Conservation (phyloP, 1,140 invertebrate species). For the Episyrphus balteatus region DNA sequence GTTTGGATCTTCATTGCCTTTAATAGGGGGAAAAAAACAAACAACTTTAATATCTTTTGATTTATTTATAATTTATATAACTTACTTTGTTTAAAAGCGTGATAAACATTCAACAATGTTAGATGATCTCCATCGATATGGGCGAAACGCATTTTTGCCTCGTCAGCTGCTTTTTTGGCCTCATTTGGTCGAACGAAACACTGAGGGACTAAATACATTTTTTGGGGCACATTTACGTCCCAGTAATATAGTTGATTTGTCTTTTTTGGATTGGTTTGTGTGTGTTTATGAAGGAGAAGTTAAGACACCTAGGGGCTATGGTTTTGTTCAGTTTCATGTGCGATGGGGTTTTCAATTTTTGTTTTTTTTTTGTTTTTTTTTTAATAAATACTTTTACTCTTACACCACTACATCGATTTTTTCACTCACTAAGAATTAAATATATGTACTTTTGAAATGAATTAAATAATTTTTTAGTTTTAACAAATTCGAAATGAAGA, state of each 20-base stretch:
- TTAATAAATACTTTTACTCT: not conserved
- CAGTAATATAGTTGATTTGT: slow-evolving; percentile 43
- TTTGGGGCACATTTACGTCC: slow-evolving; percentile 40
- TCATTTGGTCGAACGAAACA: slow-evolving; percentile 99
- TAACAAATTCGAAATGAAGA: too few species aligned
- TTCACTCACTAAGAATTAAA: not conserved
- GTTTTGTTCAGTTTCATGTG: slow-evolving; percentile 12
- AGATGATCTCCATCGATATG: slow-evolving; percentile 99
- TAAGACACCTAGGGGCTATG: slow-evolving; percentile 4
- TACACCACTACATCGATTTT: not conserved
- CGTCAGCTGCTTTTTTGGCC: slow-evolving; percentile 97
- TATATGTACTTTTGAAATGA: not conserved
- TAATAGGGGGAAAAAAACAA: slow-evolving; percentile 33
- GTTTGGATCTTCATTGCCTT: slow-evolving; percentile 51
- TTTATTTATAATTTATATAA: slow-evolving; percentile 36
- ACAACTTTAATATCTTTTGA: not conserved
- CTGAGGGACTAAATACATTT: slow-evolving; percentile 75
- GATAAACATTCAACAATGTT: slow-evolving; percentile 96
- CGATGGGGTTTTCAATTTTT: slow-evolving; percentile 5
- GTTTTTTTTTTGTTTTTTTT: not conserved
- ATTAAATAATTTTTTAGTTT: too few species aligned
- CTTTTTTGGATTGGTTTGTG: slow-evolving; percentile 2
- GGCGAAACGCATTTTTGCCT: slow-evolving; percentile 98
- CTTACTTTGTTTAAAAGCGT: slow-evolving; percentile 99
- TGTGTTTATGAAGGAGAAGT: too few species aligned